Evolutionary conservation across 2,113 vertebrate genomes (phyloP), one percentile per base, ranked within the genome.

Genomic region (Campylomormyrus tamandua): DNA sequence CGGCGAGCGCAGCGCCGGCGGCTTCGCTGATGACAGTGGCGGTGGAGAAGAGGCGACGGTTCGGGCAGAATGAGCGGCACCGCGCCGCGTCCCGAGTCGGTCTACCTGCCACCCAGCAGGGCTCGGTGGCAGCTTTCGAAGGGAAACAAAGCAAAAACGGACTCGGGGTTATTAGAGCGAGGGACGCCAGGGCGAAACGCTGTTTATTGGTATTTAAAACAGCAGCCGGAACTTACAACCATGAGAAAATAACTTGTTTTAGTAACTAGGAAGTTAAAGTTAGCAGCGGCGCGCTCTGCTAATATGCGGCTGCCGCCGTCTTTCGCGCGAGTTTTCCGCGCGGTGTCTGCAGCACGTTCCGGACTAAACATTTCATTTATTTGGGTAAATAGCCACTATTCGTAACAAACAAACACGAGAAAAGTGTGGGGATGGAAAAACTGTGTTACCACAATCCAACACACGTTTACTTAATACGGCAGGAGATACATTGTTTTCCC

Each of bases 401-500:
- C 27, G 62, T 11, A 27, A 13, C n/a, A 70, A 70, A 27, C 62
- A 70, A 56, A 70, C 27, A 31, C 27, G 62, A 3, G 62, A 31
- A 13, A 31, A 70, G 62, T 11, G 27, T 70, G 10, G 9, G n/a
- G 10, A 13, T 4, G 62, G 70, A 52, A 17, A 87, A 83, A 89
- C 70, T n/a, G 1, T 50, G 31, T 89, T n/a, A 3, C 49, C 48
- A 31, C 27, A 11, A 53, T 87, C 49, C 31, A 87, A 70, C 70
- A 48, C 31, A 48, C 66, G 27, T 17, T 27, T 74, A 62, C 62
- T 50, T n/a, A 11, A 15, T 89, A 77, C 66, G 66, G 45, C 19
- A 89, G 46, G 31, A 39, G 89, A 89, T 58, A 48, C 89, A 62
- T 27, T 89, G 88, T 89, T 84, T 89, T 62, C 89, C 89, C 89